Conservation (phyloP, 2,113 vertebrate species). For the Burhinus oedicnemus region DNA sequence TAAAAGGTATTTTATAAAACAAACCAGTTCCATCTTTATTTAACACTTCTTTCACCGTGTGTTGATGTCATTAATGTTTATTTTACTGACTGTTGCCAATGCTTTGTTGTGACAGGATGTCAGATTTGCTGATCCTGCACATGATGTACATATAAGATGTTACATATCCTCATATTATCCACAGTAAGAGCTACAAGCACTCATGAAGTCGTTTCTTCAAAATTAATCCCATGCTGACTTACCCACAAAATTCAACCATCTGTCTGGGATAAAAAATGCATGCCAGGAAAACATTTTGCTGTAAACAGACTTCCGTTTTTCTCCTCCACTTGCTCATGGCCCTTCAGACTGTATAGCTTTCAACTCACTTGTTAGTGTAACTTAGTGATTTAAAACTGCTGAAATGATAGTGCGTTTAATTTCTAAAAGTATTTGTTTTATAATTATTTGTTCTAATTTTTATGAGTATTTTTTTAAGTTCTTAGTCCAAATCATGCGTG, state of each 20-base stretch:
- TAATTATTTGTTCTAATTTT: background rate
- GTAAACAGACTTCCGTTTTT: background rate
- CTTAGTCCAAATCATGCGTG: background rate
- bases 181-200: background rate
- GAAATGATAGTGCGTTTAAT: background rate
- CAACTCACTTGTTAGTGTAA: background rate
- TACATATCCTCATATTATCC: background rate
- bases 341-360: background rate
- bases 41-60: background rate
- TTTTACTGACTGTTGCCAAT: background rate
- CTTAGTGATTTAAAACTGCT: background rate
- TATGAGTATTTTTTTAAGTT: background rate
- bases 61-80: background rate
- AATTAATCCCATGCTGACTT: background rate
- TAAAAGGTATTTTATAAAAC: constrained; percentile 81
- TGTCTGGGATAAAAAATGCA: background rate
- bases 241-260: background rate
- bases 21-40: background rate
- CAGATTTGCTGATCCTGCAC: background rate
- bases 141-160: rapidly evolving
- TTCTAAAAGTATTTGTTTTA: background rate
- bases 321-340: background rate
- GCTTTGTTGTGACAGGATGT: background rate
- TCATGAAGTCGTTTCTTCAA: background rate
- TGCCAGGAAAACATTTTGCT: background rate